A percentile compares a stretch with the other conserved stretches of the same genome.
phyloP scores from a whole-genome alignment of 2,113 vertebrate species.

The Crotalus tigris region DNA sequence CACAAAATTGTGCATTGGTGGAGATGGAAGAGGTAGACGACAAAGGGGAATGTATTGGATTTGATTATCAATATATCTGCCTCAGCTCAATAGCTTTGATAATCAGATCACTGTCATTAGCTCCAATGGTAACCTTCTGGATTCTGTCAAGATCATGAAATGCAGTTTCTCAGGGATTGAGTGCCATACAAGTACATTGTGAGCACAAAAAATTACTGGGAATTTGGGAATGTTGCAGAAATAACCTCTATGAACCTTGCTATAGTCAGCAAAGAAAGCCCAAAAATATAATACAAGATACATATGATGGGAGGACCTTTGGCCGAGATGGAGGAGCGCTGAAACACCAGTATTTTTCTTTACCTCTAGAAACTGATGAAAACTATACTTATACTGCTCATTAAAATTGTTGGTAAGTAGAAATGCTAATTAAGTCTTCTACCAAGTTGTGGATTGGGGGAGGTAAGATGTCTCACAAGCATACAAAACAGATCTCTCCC shows the following conservation, averaged over 20 bases:
- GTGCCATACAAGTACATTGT: not conserved
- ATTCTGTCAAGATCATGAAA: not conserved
- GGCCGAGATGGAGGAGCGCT: not conserved
- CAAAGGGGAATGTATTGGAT: not conserved
- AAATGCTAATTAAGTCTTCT: not conserved
- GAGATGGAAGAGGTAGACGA: not conserved
- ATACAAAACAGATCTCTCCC: not conserved
- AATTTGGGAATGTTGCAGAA: not conserved
- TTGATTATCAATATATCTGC: not conserved
- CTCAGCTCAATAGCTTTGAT: not conserved
- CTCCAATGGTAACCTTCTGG: not conserved
- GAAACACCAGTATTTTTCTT: not conserved
- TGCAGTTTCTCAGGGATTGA: not conserved
- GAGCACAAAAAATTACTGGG: not conserved
- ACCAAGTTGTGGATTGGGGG: not conserved
- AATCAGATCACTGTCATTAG: not conserved
- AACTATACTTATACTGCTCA: not conserved
- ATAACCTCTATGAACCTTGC: not conserved
- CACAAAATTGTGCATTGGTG: not conserved
- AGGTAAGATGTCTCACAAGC: not conserved
- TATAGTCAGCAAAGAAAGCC: not conserved
- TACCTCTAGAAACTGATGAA: not conserved
- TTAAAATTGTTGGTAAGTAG: not conserved
- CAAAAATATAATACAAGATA: not conserved
- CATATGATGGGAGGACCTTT: not conserved